Percentiles rank a stretch among this genome's conserved stretches.
phyloP scores from a whole-genome alignment of 1,140 invertebrate genomes.

The Drosophila bipectinata region DNA sequence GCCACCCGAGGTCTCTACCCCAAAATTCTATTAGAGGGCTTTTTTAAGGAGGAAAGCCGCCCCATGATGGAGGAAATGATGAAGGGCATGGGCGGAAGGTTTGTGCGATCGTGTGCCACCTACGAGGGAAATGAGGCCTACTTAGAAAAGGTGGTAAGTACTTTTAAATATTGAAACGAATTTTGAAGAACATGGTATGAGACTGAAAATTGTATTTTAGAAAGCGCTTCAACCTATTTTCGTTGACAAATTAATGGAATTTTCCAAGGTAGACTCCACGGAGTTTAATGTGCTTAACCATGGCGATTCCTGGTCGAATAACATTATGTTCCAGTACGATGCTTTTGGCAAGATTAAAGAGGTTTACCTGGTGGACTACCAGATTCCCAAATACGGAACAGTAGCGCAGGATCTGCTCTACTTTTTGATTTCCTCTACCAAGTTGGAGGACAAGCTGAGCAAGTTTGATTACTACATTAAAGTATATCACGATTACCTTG shows the following conservation, averaged over 20 bases:
- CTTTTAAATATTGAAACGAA: background rate
- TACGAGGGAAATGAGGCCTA: slow-evolving; percentile 56
- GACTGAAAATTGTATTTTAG: slow-evolving; percentile 7
- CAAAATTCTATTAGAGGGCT: slow-evolving; percentile 5
- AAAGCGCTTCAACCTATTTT: slow-evolving; percentile 29
- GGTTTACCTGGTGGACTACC: slow-evolving; percentile 66
- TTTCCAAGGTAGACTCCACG: slow-evolving; percentile 67
- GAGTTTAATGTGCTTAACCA: slow-evolving; percentile 87
- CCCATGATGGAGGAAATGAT: slow-evolving; percentile 51
- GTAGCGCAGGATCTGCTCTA: slow-evolving; percentile 69
- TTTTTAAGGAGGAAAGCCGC: slow-evolving; percentile 54
- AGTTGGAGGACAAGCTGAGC: slow-evolving; percentile 67
- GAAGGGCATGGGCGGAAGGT: slow-evolving; percentile 24
- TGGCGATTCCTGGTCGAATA: slow-evolving; percentile 85
- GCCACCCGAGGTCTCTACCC: slow-evolving; percentile 83
- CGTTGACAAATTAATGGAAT: slow-evolving; percentile 44
- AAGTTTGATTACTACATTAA: slow-evolving; percentile 77
- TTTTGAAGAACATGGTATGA: background rate
- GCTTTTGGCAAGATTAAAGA: slow-evolving; percentile 80
- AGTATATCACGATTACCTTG: slow-evolving; percentile 64
- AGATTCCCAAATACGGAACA: slow-evolving; percentile 64
- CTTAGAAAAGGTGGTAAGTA: slow-evolving; percentile 58
- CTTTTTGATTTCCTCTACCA: slow-evolving; percentile 69
- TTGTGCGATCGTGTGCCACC: slow-evolving; percentile 40
- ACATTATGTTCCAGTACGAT: slow-evolving; percentile 87